phyloP scores from a whole-genome alignment of 2,888 invertebrate genomes.

The Pammene aurita region DNA sequence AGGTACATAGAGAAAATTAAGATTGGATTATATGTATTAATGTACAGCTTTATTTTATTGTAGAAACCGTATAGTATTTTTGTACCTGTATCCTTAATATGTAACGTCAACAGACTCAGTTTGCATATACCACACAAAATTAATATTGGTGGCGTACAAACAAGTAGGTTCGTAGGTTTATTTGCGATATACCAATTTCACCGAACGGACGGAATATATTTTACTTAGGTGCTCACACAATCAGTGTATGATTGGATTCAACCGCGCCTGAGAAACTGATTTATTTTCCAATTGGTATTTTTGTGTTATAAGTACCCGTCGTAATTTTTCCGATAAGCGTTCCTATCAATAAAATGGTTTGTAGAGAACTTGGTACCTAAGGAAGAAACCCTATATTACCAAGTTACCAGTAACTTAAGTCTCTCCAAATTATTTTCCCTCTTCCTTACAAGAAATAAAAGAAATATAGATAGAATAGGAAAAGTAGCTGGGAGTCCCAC shows the following conservation, averaged over 20 bases:
- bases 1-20: too few relatives aligned
- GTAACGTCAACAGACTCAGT: not conserved
- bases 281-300: constrained; percentile 52
- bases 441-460: too few relatives aligned
- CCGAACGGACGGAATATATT: constrained; percentile 46
- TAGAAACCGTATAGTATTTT: not conserved
- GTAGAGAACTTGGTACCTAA: not conserved
- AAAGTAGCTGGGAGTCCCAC: too few relatives aligned
- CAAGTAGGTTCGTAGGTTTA: constrained; percentile 14
- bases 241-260: constrained; percentile 48
- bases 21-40: too few relatives aligned
- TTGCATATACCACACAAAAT: constrained; percentile 18
- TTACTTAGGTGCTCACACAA: constrained; percentile 47
- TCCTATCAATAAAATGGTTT: not conserved
- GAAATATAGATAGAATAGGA: too few relatives aligned
- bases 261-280: constrained; percentile 47
- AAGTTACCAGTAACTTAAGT: constrained; percentile 32
- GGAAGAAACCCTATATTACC: constrained; percentile 17
- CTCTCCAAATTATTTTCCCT: too few relatives aligned
- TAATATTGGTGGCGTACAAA: constrained; percentile 16
- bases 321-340: constrained; percentile 14
- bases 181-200: constrained; percentile 39
- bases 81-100: not conserved
- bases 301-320: constrained; percentile 44
- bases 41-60: not conserved